Conservation (phyloP, 2,113 vertebrate genomes). For the Gulo gulo region DNA sequence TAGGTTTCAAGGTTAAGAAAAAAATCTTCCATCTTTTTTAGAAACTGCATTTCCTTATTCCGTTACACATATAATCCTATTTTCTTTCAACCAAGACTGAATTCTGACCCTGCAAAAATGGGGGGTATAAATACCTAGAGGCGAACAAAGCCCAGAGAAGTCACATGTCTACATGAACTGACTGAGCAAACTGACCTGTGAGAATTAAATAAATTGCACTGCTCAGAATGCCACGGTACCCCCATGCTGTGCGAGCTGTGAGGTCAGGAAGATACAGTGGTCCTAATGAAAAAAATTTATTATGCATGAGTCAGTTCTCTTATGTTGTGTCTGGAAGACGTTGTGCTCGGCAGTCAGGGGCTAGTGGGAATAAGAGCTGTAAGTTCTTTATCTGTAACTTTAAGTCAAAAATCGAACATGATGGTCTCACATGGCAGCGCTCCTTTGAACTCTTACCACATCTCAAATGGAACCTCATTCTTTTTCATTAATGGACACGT, state of each 20-base stretch:
- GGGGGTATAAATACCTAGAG: not conserved
- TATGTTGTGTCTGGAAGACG: not conserved
- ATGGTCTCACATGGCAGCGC: not conserved
- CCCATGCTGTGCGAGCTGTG: not conserved
- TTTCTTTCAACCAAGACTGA: slow-evolving; percentile 44
- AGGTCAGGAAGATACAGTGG: not conserved
- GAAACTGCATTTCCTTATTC: slow-evolving; percentile 1
- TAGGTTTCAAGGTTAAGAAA: not conserved
- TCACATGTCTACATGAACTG: not conserved
- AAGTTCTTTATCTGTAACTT: slow-evolving; percentile 25
- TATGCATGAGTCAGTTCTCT: slow-evolving; percentile 47
- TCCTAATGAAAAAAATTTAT: slow-evolving; percentile 42
- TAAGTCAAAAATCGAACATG: not conserved
- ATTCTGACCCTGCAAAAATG: not conserved
- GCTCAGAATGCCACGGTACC: not conserved
- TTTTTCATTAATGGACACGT: not conserved
- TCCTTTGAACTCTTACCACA: not conserved
- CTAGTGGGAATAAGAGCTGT: slow-evolving; percentile 20
- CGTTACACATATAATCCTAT: not conserved
- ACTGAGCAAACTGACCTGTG: not conserved
- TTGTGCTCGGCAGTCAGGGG: not conserved
- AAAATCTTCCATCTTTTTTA: not conserved
- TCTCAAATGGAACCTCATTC: not conserved
- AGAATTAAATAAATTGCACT: not conserved
- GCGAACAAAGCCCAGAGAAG: not conserved